Evolutionary conservation across 2,113 vertebrate species (phyloP).

Genomic region (Macquaria australasica): DNA sequence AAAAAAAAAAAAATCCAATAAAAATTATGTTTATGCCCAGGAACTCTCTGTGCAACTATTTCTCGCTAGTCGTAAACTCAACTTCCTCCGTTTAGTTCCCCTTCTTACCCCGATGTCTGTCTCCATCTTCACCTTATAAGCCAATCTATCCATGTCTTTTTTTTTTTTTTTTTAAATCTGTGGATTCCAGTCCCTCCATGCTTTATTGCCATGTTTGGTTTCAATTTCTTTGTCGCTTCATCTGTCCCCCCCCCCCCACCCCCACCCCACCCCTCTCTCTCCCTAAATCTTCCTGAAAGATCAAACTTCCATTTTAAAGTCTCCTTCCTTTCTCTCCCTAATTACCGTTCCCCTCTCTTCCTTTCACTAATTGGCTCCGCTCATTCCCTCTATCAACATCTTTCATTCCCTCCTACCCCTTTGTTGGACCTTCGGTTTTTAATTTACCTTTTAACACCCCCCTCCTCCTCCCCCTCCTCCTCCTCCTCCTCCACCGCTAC

Average conservation of each 20-base stretch:
- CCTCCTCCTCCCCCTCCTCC: neutral
- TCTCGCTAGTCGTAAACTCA: conserved; percentile 49
- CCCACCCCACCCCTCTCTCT: neutral
- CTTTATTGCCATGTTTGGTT: conserved; percentile 75
- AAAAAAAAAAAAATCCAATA: conserved; percentile 58
- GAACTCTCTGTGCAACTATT: conserved; percentile 50
- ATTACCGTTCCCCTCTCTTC: conserved; percentile 77
- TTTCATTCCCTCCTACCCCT: conserved; percentile 46
- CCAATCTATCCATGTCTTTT: conserved; percentile 42
- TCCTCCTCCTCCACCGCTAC: neutral
- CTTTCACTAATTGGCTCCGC: conserved; percentile 82
- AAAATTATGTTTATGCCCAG: conserved; percentile 76
- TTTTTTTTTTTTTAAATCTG: conserved; percentile 40
- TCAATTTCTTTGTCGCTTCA: conserved; percentile 71
- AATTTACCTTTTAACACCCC: conserved; percentile 59
- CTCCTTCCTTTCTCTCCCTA: conserved; percentile 66
- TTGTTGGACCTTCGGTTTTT: conserved; percentile 79
- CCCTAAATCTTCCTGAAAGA: conserved; percentile 64
- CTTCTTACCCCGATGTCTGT: conserved; percentile 38
- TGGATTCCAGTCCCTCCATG: conserved; percentile 44
- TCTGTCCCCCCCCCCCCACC: conserved; percentile 28
- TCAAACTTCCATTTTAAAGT: conserved; percentile 60
- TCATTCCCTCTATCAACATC: conserved; percentile 56
- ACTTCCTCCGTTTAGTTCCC: conserved; percentile 42
- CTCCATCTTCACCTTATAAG: conserved; percentile 65